Conservation (phyloP, 1,140 invertebrate species). For the Monochamus saltuarius region DNA sequence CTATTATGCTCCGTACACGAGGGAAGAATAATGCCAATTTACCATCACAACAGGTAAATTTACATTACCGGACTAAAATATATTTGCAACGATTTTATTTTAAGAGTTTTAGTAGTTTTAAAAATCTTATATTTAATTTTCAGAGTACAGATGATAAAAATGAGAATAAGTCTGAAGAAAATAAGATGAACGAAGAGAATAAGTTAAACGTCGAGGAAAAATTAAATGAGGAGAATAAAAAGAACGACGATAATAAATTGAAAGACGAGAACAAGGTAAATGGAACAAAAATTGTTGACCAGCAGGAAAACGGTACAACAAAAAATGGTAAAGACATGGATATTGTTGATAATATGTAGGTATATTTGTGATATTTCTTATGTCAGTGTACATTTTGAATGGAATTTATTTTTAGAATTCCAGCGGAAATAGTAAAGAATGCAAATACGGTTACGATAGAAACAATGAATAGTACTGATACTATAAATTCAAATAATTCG, state of each 20-base stretch:
- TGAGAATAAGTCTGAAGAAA: slow-evolving; percentile 47
- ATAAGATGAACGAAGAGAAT: slow-evolving; percentile 14
- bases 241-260: slow-evolving; percentile 13
- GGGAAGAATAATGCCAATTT: slow-evolving; percentile 62
- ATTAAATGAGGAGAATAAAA: no score
- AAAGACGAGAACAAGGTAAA: slow-evolving; percentile 49
- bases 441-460: slow-evolving; percentile 54
- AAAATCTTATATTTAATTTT: not conserved
- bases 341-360: slow-evolving; percentile 50
- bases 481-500: slow-evolving; percentile 54
- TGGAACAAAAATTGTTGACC: slow-evolving; percentile 40
- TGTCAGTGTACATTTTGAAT: no score
- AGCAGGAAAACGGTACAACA: slow-evolving; percentile 46
- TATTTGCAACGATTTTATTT: not conserved
- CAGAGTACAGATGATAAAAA: slow-evolving; percentile 47
- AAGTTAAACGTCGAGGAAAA: no score
- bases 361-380: slow-evolving; percentile 21
- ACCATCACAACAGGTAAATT: slow-evolving; percentile 51
- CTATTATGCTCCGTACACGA: slow-evolving; percentile 79
- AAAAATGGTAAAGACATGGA: slow-evolving; percentile 47
- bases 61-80: not conserved
- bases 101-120: not conserved
- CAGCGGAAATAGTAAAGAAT: slow-evolving; percentile 60
- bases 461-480: slow-evolving; percentile 52
- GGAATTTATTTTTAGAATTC: slow-evolving; percentile 44